phyloP scores from a whole-genome alignment of 2,888 invertebrate genomes.

The Plutella xylostella region DNA sequence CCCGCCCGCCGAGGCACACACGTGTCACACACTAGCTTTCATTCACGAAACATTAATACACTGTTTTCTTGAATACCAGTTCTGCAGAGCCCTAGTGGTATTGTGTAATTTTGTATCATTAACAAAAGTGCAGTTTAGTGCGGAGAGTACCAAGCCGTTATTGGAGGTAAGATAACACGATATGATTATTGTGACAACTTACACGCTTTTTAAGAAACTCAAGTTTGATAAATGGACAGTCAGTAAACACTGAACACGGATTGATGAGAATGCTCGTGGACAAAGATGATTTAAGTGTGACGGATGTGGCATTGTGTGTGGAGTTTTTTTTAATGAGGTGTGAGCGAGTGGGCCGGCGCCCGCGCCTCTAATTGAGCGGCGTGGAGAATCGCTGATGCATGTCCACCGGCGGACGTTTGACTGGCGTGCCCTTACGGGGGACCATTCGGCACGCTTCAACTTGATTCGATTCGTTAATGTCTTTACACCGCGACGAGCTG shows the following conservation, averaged over 20 bases:
- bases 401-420: slow-evolving; percentile 26
- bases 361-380: slow-evolving; percentile 46
- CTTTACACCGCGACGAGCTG: background rate
- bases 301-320: slow-evolving; percentile 12
- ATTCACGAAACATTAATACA: too few species aligned
- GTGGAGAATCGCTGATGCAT: slow-evolving; percentile 55
- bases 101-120: too few species aligned
- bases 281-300: background rate
- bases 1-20: slow-evolving; percentile 45
- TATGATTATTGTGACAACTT: too few species aligned
- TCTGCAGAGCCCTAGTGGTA: too few species aligned
- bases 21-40: slow-evolving; percentile 23
- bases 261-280: too few species aligned
- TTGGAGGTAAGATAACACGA: too few species aligned
- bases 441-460: slow-evolving; percentile 41
- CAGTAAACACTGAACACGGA: too few species aligned
- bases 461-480: slow-evolving; percentile 31
- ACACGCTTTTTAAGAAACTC: too few species aligned
- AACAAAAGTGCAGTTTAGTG: too few species aligned
- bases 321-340: slow-evolving; percentile 2
- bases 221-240: too few species aligned
- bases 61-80: too few species aligned
- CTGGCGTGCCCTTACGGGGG: slow-evolving; percentile 32
- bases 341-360: slow-evolving; percentile 15
- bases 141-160: too few species aligned